Evolutionary conservation across 1,140 invertebrate genomes (phyloP), one percentile per base, ranked within the genome.

Genomic region (Myzus persicae): DNA sequence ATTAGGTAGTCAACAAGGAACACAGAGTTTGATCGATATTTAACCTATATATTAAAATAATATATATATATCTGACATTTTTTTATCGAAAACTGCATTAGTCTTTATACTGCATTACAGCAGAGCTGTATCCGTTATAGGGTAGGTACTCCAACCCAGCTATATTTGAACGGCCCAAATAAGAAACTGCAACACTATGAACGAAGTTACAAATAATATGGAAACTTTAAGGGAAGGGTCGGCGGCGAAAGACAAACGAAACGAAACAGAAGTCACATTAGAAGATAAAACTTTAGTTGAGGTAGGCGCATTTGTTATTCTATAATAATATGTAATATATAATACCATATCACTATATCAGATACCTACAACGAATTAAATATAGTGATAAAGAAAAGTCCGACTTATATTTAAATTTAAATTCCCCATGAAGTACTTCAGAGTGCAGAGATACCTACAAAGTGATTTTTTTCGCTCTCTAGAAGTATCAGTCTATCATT

Each of bases 21-120:
- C 22, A 38, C 24, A 1, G 18, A 90, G 89, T 90, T 90, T 90
- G 89, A 7, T 90, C 89, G 40, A 90, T 90, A 90, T 42, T 90
- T 67, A 54, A 38, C 89, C 89, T 67, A 90, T 20, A 59, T 90
- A 90, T 40, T 8, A 54, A 48, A 1, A 11, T 38, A 46, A 31
- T 31, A n/a, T 5, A n/a, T 20, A 18, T 18, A 9, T 48, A n/a
- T 48, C 36, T 36, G 31, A 24, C n/a, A 48, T 48, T 44, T 36
- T 42, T 18, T 38, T 8, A 46, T n/a, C 3, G 31, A 90, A 42
- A 22, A 42, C 46, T 36, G 46, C 46, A 36, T 89, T 89, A 3
- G 38, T 11, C 24, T 51, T 9, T 14, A n/a, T 20, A 59, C 38
- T 40, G 42, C 24, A 90, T 67, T 67, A 20, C 20, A 51, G 48